Percentiles rank a stretch among this genome's conserved stretches.
phyloP scores from a whole-genome alignment of 2,113 vertebrate species.

The Parus major region DNA sequence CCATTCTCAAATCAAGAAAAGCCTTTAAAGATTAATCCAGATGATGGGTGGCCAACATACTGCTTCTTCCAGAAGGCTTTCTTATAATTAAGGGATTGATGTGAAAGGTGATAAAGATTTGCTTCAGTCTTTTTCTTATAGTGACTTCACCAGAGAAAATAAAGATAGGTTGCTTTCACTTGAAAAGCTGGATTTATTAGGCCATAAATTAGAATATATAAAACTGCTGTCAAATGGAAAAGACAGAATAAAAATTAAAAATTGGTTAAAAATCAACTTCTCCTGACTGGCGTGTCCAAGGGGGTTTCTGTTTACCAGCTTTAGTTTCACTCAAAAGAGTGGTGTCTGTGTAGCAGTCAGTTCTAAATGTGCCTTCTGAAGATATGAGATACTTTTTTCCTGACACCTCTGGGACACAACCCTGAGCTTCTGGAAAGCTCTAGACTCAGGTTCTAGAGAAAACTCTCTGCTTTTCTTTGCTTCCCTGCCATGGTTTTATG shows the following conservation, averaged over 20 bases:
- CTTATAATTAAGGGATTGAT: neutral
- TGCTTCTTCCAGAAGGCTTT: neutral
- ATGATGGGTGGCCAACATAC: neutral
- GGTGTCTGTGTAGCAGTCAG: neutral
- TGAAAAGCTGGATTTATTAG: neutral
- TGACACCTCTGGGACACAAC: neutral
- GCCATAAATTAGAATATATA: neutral
- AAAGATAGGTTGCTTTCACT: neutral
- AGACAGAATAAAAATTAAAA: neutral
- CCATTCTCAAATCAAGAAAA: neutral
- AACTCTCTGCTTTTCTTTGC: neutral
- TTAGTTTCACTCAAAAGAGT: neutral
- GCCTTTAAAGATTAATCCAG: neutral
- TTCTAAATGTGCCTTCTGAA: neutral
- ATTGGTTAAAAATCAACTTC: neutral
- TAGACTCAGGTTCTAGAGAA: neutral
- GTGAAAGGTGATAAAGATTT: neutral
- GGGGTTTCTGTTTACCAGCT: neutral
- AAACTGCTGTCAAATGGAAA: neutral
- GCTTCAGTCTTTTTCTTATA: neutral
- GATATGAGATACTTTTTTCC: neutral
- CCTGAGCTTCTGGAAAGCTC: neutral
- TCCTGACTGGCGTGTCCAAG: rapidly evolving
- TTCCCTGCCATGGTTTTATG: neutral
- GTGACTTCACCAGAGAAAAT: neutral